Base-by-base conservation (phyloP, 1,140 invertebrate species). In the Neuroterus valhalla region DNA sequence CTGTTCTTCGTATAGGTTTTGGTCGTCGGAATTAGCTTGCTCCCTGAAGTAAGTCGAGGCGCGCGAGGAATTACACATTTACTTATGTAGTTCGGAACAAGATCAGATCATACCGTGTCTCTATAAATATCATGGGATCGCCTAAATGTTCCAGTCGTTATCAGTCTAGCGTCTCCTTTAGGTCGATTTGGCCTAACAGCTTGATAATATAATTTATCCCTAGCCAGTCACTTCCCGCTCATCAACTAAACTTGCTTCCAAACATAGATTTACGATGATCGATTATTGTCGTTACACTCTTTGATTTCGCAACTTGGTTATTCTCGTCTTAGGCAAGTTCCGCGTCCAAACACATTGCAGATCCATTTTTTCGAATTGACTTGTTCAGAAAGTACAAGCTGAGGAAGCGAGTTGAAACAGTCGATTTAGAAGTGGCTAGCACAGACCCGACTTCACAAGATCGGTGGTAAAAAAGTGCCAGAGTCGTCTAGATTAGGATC, bases 381-480 rank as follows among this genome's bases (percentile, higher is more conserved):
- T 48, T 19, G 46, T 48, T 48, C 46, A n/a, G 46, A 48, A 48
- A 17, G 46, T 48, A 19, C 17, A 8, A 8, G 31, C 31, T 38
- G n/a, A 2, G 46, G 17, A 62, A 38, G 55, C 55, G 55, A 62
- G 55, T 62, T 31, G 15, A 19, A 19, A 15, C 4, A 15, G 19
- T 17, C 26, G 71, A 70, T 82, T 86, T 87, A 90, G 76, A 89
- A 89, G 81, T 90, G 86, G 84, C 88, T 89, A 81, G 86, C 87
- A 80, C 85, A 88, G 68, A 88, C 81, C 79, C 85, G 85, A 80
- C 84, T 89, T 90, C 89, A 90, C 81, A 90, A 87, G 78, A 94
- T 93, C 69, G 93, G 92, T 52, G 93, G 93, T 73, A 94, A 85
- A 84, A 93, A 94, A 21, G 92, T 93, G 67, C 92, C 93, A 21